Evolutionary conservation across 2,113 vertebrate genomes (phyloP).

Genomic region (Collichthys lucidus): DNA sequence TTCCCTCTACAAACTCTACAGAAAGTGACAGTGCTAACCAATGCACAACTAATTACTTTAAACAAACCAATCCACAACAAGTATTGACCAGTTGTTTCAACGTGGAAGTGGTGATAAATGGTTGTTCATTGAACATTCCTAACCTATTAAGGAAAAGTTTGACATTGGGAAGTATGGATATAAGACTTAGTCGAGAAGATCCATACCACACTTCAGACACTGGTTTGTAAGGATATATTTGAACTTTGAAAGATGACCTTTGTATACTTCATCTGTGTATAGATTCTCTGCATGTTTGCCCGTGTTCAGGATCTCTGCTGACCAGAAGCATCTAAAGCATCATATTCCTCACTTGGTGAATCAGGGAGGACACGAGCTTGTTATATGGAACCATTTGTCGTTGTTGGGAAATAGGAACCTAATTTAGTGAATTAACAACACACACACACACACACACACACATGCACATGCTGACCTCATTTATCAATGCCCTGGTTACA

Average conservation of each 20-base stretch:
- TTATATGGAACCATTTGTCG: constrained; percentile 45
- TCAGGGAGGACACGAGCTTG: constrained; percentile 44
- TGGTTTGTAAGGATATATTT: too few relatives aligned
- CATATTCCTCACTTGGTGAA: constrained; percentile 36
- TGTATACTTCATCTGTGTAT: neutral
- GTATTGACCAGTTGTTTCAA: too few relatives aligned
- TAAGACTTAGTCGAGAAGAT: neutral
- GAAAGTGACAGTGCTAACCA: too few relatives aligned
- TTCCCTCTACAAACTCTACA: too few relatives aligned
- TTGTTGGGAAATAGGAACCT: constrained; percentile 37
- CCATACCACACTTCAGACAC: neutral
- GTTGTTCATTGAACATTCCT: too few relatives aligned
- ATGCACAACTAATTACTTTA: too few relatives aligned
- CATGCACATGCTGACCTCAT: constrained; percentile 64
- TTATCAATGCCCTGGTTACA: constrained; percentile 67
- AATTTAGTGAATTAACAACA: constrained; percentile 45
- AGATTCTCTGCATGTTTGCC: neutral
- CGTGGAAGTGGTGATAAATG: too few relatives aligned
- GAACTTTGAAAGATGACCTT: too few relatives aligned
- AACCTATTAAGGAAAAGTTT: too few relatives aligned
- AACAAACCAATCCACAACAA: too few relatives aligned
- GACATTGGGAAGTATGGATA: too few relatives aligned
- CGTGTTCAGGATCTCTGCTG: neutral
- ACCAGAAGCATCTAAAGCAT: constrained; percentile 3
- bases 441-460: constrained; percentile 27